phyloP scores from a whole-genome alignment of 1,140 invertebrate species.

The Hirudo medicinalis region DNA sequence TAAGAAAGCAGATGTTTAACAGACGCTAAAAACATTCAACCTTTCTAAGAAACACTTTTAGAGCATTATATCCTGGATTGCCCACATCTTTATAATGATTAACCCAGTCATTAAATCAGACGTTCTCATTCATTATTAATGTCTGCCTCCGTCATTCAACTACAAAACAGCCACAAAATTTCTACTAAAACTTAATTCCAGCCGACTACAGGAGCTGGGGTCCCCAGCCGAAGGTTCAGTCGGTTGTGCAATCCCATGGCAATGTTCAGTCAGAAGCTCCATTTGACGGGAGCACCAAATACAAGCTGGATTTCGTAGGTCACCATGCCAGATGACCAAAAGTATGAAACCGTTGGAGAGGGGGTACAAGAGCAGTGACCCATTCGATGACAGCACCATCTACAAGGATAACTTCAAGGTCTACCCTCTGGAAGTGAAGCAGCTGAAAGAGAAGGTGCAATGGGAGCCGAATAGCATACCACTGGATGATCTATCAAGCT shows the following conservation, averaged over 20 bases:
- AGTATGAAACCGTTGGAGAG: slow-evolving; percentile 33
- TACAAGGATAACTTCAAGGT: slow-evolving; percentile 37
- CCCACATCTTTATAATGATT: no score
- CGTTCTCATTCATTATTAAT: no score
- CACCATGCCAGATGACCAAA: slow-evolving; percentile 25
- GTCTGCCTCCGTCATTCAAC: no score
- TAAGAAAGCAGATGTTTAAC: no score
- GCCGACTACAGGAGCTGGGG: slow-evolving; percentile 13
- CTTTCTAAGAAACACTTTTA: no score
- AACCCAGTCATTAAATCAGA: no score
- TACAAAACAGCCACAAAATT: not conserved
- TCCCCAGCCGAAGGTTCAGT: slow-evolving; percentile 22
- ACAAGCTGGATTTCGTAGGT: slow-evolving; percentile 35
- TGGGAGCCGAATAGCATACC: slow-evolving; percentile 29
- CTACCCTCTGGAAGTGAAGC: slow-evolving; percentile 32
- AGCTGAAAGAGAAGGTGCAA: slow-evolving; percentile 27
- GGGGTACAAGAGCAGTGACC: slow-evolving; percentile 25
- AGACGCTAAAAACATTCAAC: no score
- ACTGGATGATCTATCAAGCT: slow-evolving; percentile 38
- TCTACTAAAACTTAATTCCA: not conserved
- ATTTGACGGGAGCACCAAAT: slow-evolving; percentile 39
- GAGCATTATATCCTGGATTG: no score
- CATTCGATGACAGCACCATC: slow-evolving; percentile 37
- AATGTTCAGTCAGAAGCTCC: slow-evolving; percentile 35
- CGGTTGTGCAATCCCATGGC: slow-evolving; percentile 23